A percentile compares a stretch with the other conserved stretches of the same genome.
These are phyloP conservation scores for Limnephilus rhombicus DNA, from an alignment of 2,888 invertebrate species.

Conservation along the genomic window DNA sequence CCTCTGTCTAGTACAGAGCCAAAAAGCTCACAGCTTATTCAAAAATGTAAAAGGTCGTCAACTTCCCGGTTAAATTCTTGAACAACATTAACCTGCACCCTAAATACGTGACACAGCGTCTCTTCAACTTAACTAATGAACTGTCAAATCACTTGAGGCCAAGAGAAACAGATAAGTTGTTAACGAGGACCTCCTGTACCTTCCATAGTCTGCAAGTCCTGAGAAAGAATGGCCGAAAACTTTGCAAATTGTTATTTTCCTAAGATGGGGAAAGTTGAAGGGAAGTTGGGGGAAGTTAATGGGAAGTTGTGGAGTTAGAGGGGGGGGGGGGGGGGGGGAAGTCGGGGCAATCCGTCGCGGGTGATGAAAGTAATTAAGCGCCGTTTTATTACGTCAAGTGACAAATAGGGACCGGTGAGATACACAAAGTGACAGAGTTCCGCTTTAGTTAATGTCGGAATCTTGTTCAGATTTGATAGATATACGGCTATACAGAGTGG, in stretches of 20 bases:
- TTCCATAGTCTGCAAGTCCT: not conserved
- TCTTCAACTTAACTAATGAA: not conserved
- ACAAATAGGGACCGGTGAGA: constrained; percentile 57
- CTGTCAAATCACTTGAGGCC: constrained; percentile 16
- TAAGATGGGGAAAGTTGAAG: not conserved
- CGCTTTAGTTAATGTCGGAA: constrained; percentile 7
- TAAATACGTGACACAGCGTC: not conserved
- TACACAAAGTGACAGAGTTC: constrained; percentile 45
- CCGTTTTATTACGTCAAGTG: constrained; percentile 62
- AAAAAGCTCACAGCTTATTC: no score
- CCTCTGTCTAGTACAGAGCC: no score
- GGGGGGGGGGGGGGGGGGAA: no score
- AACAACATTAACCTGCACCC: not conserved
- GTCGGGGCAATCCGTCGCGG: constrained; percentile 12
- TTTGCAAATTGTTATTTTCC: not conserved
- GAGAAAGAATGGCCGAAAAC: not conserved
- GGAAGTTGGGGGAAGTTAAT: constrained; percentile 14
- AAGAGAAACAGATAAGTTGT: not conserved
- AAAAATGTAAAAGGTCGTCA: no score
- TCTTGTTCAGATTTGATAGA: not conserved
- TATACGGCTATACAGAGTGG: not conserved
- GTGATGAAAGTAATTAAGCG: constrained; percentile 61
- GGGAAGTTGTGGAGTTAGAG: not conserved
- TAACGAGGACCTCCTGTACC: not conserved
- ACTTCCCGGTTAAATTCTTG: not conserved